A percentile compares a stretch with the other conserved stretches of the same genome.
Conservation (phyloP, 2,113 vertebrate species). For the Myocastor coypus region DNA sequence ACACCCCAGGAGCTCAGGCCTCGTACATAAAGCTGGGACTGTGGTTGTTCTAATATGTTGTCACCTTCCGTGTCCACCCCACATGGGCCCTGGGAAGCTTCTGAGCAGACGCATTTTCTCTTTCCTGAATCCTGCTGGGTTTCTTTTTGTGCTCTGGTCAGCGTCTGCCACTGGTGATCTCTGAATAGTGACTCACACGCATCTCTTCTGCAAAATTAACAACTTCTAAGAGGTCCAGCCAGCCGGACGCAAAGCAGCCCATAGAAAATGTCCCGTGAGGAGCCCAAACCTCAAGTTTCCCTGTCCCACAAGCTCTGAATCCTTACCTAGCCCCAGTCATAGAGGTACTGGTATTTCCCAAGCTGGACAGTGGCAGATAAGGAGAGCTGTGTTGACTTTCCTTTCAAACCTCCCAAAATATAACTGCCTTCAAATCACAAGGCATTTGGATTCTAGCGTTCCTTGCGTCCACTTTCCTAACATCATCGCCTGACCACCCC, state of each 20-base stretch:
- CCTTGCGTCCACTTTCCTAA: not conserved
- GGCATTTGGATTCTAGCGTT: not conserved
- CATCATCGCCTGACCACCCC: not conserved
- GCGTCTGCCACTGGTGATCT: fast-evolving
- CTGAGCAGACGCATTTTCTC: not conserved
- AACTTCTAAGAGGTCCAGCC: not conserved
- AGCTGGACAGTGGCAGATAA: not conserved
- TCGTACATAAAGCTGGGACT: not conserved
- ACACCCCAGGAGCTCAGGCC: not conserved
- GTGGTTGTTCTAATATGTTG: not conserved
- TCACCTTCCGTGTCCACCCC: not conserved
- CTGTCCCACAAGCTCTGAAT: not conserved
- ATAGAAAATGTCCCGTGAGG: not conserved
- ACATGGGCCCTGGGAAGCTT: fast-evolving
- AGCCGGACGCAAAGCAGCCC: not conserved
- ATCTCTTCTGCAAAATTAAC: not conserved
- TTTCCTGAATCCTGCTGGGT: not conserved
- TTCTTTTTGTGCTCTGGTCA: not conserved
- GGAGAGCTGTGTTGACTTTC: not conserved
- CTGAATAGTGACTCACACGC: not conserved
- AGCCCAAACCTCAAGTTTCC: not conserved
- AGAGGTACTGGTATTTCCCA: not conserved
- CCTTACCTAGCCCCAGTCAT: not conserved
- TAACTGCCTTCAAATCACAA: not conserved
- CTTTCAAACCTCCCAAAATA: not conserved